phyloP scores from a whole-genome alignment of 2,888 invertebrate genomes.

The Polia nebulosa region DNA sequence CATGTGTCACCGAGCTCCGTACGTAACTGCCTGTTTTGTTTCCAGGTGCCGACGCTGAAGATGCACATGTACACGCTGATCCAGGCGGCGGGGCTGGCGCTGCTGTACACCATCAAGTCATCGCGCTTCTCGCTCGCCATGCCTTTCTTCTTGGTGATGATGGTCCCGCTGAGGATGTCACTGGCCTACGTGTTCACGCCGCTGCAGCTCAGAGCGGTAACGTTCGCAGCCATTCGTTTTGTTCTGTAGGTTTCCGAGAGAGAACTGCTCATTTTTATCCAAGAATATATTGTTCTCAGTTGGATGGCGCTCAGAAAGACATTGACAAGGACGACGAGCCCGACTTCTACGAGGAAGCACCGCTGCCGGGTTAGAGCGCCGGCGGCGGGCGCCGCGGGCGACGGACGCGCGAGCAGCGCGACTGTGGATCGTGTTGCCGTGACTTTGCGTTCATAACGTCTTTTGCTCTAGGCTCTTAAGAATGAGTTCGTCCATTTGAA shows the following conservation, averaged over 20 bases:
- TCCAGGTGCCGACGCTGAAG: conserved; percentile 96
- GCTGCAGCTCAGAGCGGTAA: conserved; percentile 96
- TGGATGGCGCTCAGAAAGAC: conserved; percentile 97
- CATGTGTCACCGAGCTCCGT: background rate
- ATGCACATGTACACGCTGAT: conserved; percentile 98
- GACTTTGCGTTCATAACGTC: background rate
- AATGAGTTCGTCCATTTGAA: conserved; percentile 9
- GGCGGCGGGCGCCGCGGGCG: background rate
- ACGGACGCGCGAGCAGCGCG: background rate
- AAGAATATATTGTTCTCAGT: conserved; percentile 86
- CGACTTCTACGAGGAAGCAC: conserved; percentile 98
- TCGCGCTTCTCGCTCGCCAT: conserved; percentile 97
- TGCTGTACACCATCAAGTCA: conserved; percentile 97
- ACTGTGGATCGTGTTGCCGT: background rate
- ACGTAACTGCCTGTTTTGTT: background rate
- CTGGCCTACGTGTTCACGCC: conserved; percentile 94
- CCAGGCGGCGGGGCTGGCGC: conserved; percentile 94
- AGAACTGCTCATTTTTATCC: conserved; percentile 29
- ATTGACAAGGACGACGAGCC: conserved; percentile 96
- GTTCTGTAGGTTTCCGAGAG: background rate
- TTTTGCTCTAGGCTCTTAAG: background rate
- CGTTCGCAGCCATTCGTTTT: background rate
- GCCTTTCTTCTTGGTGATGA: conserved; percentile 97
- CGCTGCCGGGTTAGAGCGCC: conserved; percentile 93
- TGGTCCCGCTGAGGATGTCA: conserved; percentile 96